A percentile compares a stretch with the other conserved stretches of the same genome.
Conservation (phyloP, 2,113 vertebrate species). For the Podarcis muralis region DNA sequence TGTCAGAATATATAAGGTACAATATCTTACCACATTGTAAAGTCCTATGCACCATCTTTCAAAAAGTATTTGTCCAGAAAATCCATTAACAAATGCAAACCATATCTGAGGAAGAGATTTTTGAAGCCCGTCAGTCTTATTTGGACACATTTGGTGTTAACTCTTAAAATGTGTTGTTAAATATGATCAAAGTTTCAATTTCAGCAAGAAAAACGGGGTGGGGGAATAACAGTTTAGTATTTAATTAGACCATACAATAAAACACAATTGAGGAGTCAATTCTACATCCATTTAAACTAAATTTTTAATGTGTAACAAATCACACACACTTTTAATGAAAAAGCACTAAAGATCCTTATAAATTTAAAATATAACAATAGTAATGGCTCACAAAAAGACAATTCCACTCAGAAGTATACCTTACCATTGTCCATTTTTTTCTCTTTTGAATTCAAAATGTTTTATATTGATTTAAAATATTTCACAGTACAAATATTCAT, state of each 20-base stretch:
- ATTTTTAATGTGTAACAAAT: background rate
- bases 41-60: slow-evolving; percentile 98
- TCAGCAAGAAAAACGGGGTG: background rate
- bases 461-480: background rate
- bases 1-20: slow-evolving; percentile 2
- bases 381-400: no score
- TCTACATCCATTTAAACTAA: background rate
- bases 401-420: background rate
- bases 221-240: background rate
- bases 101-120: slow-evolving; percentile 85
- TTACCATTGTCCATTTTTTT: background rate
- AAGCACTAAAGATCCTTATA: background rate
- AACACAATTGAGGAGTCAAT: background rate
- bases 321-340: background rate
- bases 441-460: background rate
- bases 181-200: background rate
- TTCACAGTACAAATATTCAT: background rate
- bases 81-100: slow-evolving; percentile 99
- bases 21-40: slow-evolving; percentile 95
- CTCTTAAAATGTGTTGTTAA: background rate
- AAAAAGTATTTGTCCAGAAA: slow-evolving; percentile 98
- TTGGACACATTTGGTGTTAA: background rate
- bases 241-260: background rate
- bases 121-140: background rate
- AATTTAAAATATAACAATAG: background rate